These are phyloP conservation scores for Caenorhabditis virilis DNA, from an alignment of 2,888 invertebrate species.

Conservation along the genomic window DNA sequence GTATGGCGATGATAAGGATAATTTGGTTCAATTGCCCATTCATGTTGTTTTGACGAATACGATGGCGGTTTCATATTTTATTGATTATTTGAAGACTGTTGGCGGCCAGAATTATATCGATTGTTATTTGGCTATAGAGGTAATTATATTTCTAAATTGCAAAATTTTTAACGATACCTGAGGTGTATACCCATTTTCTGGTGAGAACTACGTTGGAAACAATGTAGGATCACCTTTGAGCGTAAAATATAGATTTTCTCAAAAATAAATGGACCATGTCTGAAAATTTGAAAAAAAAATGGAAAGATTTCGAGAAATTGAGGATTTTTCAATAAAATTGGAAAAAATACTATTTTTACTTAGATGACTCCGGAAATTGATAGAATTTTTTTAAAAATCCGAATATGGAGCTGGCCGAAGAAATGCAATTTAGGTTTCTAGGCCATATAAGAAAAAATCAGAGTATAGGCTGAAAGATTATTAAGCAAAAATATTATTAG, in stretches of 20 bases:
- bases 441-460: no score
- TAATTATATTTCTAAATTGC: no score
- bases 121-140: constrained; percentile 82
- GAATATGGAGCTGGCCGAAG: no score
- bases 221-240: no score
- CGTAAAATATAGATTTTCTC: constrained; percentile 6
- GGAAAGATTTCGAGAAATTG: neutral
- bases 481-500: no score
- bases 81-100: constrained; percentile 78
- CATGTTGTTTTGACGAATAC: constrained; percentile 80
- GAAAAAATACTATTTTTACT: neutral
- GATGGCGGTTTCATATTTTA: constrained; percentile 79
- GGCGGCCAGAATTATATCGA: constrained; percentile 79
- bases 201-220: no score
- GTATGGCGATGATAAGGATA: constrained; percentile 30
- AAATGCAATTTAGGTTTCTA: no score
- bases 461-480: no score
- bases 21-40: constrained; percentile 73
- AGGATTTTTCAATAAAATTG: neutral
- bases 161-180: constrained; percentile 4
- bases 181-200: constrained; percentile 1
- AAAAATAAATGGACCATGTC: neutral
- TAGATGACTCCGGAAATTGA: neutral
- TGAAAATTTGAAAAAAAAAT: constrained; percentile 1
- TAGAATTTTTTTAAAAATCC: no score